Base-by-base conservation (phyloP, 2,113 vertebrate genomes). In the Cochlearius cochlearius region DNA sequence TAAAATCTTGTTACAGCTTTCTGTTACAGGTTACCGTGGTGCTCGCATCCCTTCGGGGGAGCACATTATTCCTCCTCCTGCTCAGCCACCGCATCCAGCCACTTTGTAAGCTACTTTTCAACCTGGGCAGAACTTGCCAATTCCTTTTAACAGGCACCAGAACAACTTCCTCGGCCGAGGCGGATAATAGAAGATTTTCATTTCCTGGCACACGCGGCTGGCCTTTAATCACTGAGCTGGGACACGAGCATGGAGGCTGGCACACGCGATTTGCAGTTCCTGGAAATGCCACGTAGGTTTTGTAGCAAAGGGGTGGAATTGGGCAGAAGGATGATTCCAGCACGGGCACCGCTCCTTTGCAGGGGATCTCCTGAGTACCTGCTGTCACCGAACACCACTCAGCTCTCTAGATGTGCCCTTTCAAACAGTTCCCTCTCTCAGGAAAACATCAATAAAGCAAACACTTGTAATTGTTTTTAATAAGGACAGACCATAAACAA, bases 371-470 rank as follows among this genome's bases (percentile, higher is more conserved):
- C n/a, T 30, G 88, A 64, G 36, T 68, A 78, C 36, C 52, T 78
- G 60, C 21, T 81, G 56, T 29, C 72, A 55, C 38, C 1, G 7
- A 91, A 56, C 55, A 81, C 52, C 68, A 59, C 26, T 52, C 52
- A 64, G 36, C 16, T 74, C 23, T 50, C 34, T 50, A 39, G 39
- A 60, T 1, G 2, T 56, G 38, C 75, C 19, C 36, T 83, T 92
- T 86, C 15, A 69, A 76, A 64, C 10, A 58, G 11, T 32, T 62
- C 3, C 71, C 29, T 87, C 56, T 64, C 59, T 79, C n/a, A 49
- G 32, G 41, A 63, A 92, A 91, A 45, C 50, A 73, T 50, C 63
- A 71, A 52, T 60, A 95, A 92, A 86, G 50, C 52, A 76, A 96
- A 92, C 12, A 76, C 8, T n/a, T 43, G 69, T 41, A 23, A 22